These are phyloP conservation scores for Sylvicapra grimmia DNA, from an alignment of 2,113 vertebrate genomes.

Conservation along the genomic window DNA sequence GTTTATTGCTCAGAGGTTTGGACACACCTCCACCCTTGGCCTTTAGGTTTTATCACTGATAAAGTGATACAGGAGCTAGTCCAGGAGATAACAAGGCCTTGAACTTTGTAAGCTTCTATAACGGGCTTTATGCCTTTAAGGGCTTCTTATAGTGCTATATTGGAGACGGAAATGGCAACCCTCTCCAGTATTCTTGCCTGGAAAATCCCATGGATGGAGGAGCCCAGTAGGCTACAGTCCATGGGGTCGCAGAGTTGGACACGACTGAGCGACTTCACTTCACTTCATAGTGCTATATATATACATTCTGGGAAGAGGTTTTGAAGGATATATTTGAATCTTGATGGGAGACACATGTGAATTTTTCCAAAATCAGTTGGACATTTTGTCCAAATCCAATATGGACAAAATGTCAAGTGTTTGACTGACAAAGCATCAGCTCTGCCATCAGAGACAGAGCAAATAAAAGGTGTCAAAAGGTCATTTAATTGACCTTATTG, in stretches of 20 bases:
- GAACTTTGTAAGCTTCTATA: neutral
- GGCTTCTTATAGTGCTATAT: neutral
- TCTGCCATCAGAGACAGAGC: neutral
- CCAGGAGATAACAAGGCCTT: neutral
- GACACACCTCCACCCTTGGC: neutral
- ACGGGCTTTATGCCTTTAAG: neutral
- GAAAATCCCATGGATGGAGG: too few relatives aligned
- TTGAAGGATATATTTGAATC: neutral
- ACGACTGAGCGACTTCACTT: too few relatives aligned
- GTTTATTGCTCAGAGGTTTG: neutral
- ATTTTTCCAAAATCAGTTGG: neutral
- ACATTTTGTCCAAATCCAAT: neutral
- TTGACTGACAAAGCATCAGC: neutral
- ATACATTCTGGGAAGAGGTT: neutral
- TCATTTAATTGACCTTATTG: neutral
- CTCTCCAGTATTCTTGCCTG: too few relatives aligned
- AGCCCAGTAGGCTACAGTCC: too few relatives aligned
- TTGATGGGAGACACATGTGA: neutral
- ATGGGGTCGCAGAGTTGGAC: too few relatives aligned
- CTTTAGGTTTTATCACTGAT: neutral
- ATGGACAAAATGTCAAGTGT: neutral
- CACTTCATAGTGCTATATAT: too few relatives aligned
- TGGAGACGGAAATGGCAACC: too few relatives aligned
- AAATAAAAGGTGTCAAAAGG: neutral
- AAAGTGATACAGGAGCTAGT: neutral